Evolutionary conservation across 2,888 invertebrate species (phyloP), one percentile per base, ranked within the genome.

Genomic region (Thereva unica): DNA sequence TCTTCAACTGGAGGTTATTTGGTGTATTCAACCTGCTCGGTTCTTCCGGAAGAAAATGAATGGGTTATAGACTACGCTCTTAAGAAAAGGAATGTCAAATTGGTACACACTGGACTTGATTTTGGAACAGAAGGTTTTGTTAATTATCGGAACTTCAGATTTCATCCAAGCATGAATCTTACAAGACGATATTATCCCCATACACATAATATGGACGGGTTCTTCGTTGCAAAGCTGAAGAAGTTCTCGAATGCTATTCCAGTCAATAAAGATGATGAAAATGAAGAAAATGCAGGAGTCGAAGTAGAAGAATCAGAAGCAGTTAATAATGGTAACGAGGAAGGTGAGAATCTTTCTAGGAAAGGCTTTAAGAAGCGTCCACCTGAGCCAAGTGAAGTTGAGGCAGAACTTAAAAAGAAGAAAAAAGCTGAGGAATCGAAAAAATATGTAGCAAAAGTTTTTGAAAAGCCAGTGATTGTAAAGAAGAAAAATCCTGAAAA

Each of bases 191-290:
- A 94, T 82, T 99, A 99, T 82, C 99, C 99, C 0, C 99, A 99
- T 78, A 90, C 92, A 3, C 96, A 99, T 78, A 99, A 99, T 78
- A 94, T 99, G 92, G 99, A 99, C 82, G 99, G 99, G 4, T 99
- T 99, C 81, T 99, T 91, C 83, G 97, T 99, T 1, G 97, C 97
- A 0, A 99, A 99, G 82, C 81, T 99, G 9, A 95, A 96, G 82
- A 99, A 99, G 78, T 91, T 97, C 78, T 94, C 93, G 0, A 94
- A 97, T 82, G 85, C 87, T 47, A 84, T 86, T 82, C 83, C 84
- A 4, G 80, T 82, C 71, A 83, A 71, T 73, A 78, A 78, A 71
- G 80, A 81, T 42, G 74, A 80, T 64, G 80, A 82, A 64, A 77
- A 80, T 45, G 79, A 79, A n/a, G 69, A 67, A 10, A 67, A 42